Base-by-base conservation (phyloP, 2,797 vertebrate species). In the Erethizon dorsatum region DNA sequence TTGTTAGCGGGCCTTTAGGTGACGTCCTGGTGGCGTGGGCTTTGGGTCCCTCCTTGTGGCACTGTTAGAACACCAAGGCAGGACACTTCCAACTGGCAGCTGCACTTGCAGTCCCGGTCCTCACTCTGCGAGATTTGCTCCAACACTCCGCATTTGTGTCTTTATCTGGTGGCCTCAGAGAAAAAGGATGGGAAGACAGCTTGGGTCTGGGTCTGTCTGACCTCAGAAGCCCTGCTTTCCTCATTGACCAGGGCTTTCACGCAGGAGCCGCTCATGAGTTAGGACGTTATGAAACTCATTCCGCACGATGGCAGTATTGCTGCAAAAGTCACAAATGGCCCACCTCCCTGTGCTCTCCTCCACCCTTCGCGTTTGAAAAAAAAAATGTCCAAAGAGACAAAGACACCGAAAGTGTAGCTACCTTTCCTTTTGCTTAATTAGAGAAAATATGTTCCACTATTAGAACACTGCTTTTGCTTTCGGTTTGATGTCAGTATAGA, bases 261-360 rank as follows among this genome's bases (percentile, higher is more conserved):
- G 10, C 50, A 41, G 12, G 45, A 45, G 1, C 20, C 3, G 1
- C 73, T n/a, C 26, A 24, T 7, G 26, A 31, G 7, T 1, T 31
- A 13, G 5, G 13, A 22, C 20, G 78, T 37, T 54, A 8, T 50
- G 33, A 65, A 85, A 75, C 20, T 4, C 2, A 1, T 22, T 75
- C 80, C 41, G 1, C 73, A 15, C 0, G 56, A 82, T 90, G 71
- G 86, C 80, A 77, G 65, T 86, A 31, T 50, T 14, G 63, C 4
- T 28, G 18, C 52, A 88, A 28, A 18, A 47, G 41, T 67, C 59
- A 6, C 10, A 26, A 54, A 4, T 9, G 9, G 20, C 1, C 15
- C 11, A 1, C 10, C 3, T 2, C 15, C 10, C 14, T 0, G 59
- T 1, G 22, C 20, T 20, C 8, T 69, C 22, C 22, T 45, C 73